Evolutionary conservation across 2,797 vertebrate species (phyloP).

Genomic region (Hippopotamyrus pictus): DNA sequence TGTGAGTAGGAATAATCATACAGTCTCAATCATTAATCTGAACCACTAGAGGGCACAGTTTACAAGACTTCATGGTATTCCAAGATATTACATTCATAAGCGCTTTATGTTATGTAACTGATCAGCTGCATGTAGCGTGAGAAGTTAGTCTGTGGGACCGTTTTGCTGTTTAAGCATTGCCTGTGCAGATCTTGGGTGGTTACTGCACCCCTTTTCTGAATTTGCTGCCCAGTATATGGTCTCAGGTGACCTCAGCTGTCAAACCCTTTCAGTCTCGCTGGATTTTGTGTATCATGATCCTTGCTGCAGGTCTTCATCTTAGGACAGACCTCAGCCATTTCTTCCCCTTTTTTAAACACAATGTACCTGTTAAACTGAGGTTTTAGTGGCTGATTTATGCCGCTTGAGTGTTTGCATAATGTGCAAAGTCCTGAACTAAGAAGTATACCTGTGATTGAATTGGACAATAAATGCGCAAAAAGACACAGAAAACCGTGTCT

Average conservation of each 20-base stretch:
- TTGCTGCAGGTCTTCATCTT: background rate
- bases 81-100: background rate
- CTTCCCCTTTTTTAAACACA: background rate
- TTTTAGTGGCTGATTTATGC: background rate
- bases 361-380: background rate
- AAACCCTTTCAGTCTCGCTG: background rate
- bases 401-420: background rate
- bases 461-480: background rate
- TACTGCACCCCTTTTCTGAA: background rate
- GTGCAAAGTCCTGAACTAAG: background rate
- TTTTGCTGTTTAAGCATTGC: background rate
- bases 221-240: background rate
- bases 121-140: background rate
- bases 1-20: background rate
- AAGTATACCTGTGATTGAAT: background rate
- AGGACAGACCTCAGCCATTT: background rate
- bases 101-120: background rate
- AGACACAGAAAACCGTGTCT: background rate
- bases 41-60: slow-evolving; percentile 23
- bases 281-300: background rate
- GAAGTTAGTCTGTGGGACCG: background rate
- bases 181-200: background rate
- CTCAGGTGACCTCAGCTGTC: background rate
- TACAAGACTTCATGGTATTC: background rate
- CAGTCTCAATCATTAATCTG: background rate